phyloP scores from a whole-genome alignment of 2,113 vertebrate species.

The Eonycteris spelaea region DNA sequence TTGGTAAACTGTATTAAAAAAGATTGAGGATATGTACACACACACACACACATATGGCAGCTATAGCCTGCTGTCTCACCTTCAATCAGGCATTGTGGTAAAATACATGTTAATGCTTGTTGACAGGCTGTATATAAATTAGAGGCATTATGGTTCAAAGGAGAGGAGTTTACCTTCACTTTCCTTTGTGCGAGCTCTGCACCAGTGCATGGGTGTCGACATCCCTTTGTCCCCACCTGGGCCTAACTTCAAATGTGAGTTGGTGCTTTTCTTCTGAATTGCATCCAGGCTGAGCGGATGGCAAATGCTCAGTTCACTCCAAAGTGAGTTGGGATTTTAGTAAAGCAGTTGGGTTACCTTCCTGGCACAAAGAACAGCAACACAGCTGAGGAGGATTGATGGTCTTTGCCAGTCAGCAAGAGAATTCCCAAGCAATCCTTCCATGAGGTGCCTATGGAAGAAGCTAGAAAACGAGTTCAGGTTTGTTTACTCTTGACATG shows the following conservation, averaged over 20 bases:
- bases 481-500: background rate
- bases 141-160: background rate
- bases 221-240: background rate
- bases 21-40: background rate
- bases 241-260: background rate
- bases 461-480: background rate
- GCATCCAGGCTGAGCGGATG: background rate
- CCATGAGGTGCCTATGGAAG: background rate
- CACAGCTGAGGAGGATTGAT: conserved; percentile 2
- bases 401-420: background rate
- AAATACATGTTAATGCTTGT: background rate
- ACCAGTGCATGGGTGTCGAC: background rate
- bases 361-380: background rate
- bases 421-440: background rate
- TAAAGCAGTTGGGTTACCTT: background rate
- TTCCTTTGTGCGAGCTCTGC: background rate
- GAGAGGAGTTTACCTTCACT: background rate
- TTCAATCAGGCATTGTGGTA: background rate
- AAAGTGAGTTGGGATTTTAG: background rate
- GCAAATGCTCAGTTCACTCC: background rate
- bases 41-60: background rate
- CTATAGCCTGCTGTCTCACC: background rate
- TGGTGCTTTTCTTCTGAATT: background rate
- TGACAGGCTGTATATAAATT: background rate
- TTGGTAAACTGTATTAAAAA: background rate